Percentiles rank a stretch among this genome's conserved stretches.
These are phyloP conservation scores for Carettochelys insculpta DNA, from an alignment of 2,113 vertebrate genomes.

Conservation along the genomic window DNA sequence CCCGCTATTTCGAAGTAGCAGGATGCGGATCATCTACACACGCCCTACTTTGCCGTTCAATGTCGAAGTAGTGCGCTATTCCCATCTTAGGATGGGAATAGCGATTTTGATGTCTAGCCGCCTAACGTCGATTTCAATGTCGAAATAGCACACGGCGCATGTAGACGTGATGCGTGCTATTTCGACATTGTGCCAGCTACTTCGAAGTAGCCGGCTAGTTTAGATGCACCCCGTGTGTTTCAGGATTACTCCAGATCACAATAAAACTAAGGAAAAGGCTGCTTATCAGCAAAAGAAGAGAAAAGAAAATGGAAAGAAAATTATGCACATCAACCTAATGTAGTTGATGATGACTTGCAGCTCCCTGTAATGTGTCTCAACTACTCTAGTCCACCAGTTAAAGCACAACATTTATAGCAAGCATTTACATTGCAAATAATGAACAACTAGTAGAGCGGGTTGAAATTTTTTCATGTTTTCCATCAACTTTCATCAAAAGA, in stretches of 20 bases:
- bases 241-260: not conserved
- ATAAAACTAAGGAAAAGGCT: not conserved
- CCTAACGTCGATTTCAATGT: too few species aligned
- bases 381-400: not conserved
- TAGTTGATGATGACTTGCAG: accelerated
- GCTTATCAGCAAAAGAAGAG: not conserved
- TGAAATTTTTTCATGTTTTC: not conserved
- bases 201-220: too few species aligned
- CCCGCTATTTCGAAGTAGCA: too few species aligned
- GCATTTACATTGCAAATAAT: not conserved
- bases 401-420: accelerated
- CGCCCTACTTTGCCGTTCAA: too few species aligned
- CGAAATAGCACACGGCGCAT: too few species aligned
- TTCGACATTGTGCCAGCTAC: too few species aligned
- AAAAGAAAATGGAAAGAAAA: not conserved
- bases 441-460: not conserved
- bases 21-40: too few species aligned
- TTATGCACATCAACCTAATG: not conserved
- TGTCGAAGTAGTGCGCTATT: too few species aligned
- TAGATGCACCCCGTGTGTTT: not conserved
- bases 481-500: not conserved
- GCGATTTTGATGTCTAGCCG: too few species aligned
- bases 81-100: too few species aligned
- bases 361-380: not conserved
- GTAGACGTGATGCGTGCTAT: too few species aligned